These are phyloP conservation scores for Nymphalis urticae DNA, from an alignment of 2,888 invertebrate species.

Conservation along the genomic window DNA sequence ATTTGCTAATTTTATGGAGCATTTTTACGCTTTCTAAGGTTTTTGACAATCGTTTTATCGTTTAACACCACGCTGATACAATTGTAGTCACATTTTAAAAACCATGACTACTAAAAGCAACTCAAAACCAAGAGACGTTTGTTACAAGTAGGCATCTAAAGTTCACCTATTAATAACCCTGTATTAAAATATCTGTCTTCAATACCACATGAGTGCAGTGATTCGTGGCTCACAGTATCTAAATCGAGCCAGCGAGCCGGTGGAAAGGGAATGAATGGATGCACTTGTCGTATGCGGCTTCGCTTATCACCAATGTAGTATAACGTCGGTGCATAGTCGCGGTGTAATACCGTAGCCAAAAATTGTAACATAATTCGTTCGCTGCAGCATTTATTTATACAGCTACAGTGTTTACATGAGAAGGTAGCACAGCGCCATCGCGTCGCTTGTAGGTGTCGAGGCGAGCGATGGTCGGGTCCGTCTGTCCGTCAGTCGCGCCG, in stretches of 20 bases:
- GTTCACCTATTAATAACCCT: constrained; percentile 25
- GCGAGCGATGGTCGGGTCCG: constrained; percentile 23
- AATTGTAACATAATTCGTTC: constrained; percentile 23
- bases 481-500: constrained; percentile 62
- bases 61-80: constrained; percentile 10
- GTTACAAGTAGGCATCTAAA: constrained; percentile 7
- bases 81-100: constrained; percentile 2
- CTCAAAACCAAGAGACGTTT: constrained; percentile 4
- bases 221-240: constrained; percentile 43
- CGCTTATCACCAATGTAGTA: constrained; percentile 46
- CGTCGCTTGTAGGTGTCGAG: constrained; percentile 34
- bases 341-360: constrained; percentile 28
- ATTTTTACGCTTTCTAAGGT: constrained; percentile 37
- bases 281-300: constrained; percentile 59
- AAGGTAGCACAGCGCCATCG: constrained; percentile 31
- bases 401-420: constrained; percentile 18
- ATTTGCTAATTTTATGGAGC: constrained; percentile 36
- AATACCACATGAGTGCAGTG: constrained; percentile 29
- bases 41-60: constrained; percentile 19
- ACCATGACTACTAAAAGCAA: background rate
- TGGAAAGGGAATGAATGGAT: constrained; percentile 61
- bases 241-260: constrained; percentile 43
- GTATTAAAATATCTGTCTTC: constrained; percentile 31
- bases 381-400: constrained; percentile 30
- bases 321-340: constrained; percentile 28